Base-by-base conservation (phyloP, 2,888 invertebrate genomes). In the Archips xylosteana region DNA sequence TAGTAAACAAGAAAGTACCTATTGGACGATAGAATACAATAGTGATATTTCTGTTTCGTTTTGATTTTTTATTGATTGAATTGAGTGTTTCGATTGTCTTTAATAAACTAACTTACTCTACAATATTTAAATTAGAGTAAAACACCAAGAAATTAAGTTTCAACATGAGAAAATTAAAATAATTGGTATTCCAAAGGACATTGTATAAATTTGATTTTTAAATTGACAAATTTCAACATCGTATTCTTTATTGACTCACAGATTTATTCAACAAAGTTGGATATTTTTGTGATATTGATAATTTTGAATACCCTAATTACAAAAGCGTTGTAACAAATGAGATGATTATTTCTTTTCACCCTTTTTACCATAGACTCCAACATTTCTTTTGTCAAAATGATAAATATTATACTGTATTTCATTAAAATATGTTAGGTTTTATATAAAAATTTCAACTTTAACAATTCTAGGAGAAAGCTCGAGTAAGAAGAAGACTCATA, bases 391-490 rank as follows among this genome's bases (percentile, higher is more conserved):
- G 54, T 59, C 34, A 39, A 63, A 67, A 73, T 64, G 13, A 73
- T 70, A 59, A 64, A 59, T 36, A 47, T 68, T 73, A 73, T 68
- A 73, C 59, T 73, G 68, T 64, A 59, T 64, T 73, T 47, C 68
- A 60, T 71, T 72, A 68, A 59, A 67, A 72, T 65, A 76, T 75
- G 76, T 77, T 78, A 81, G 65, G 75, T 61, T 75, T 71, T 75
- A 81, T 80, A 78, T 80, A 78, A 80, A 76, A 82, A 76, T 78
- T 81, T 75, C 77, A 80, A 81, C 78, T 82, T 80, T 78, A 80
- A 78, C 87, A 87, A 91, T 79, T 83, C 90, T 92, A 91, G 82
- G 85, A 89, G 89, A 93, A 92, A 94, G 93, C 94, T 93, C 94
- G 92, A 92, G 87, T 89, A 84, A 88, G 88, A 91, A 89, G 85